Evolutionary conservation across 1,140 invertebrate species (phyloP).

Genomic region (Asbolus verrucosus): DNA sequence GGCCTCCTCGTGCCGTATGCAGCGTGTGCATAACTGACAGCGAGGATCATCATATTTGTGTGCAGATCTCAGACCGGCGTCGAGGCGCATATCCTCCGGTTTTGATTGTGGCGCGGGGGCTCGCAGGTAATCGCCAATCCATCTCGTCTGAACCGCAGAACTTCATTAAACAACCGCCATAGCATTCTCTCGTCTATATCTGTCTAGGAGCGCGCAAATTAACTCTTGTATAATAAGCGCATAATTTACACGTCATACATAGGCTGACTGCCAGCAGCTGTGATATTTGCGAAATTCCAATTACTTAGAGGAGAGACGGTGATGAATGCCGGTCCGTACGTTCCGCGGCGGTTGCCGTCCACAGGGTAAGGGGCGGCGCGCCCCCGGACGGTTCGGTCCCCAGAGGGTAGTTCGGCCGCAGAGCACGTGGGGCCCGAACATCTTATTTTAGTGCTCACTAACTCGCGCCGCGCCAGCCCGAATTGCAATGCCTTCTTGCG

Average conservation of each 20-base stretch:
- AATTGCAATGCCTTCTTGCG: conserved; percentile 49
- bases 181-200: conserved; percentile 10
- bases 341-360: conserved; percentile 40
- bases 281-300: conserved; percentile 45
- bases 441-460: conserved; percentile 55
- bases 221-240: conserved; percentile 45
- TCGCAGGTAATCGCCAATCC: conserved; percentile 20
- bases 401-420: conserved; percentile 47
- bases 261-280: conserved; percentile 38
- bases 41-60: too few relatives aligned
- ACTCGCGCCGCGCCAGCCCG: conserved; percentile 48
- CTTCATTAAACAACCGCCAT: conserved; percentile 35
- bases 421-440: conserved; percentile 51
- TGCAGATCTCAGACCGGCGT: background rate
- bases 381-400: conserved; percentile 33
- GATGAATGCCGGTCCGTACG: conserved; percentile 35
- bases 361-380: conserved; percentile 22
- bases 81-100: background rate
- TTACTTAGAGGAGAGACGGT: conserved; percentile 41
- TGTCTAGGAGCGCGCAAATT: conserved; percentile 37
- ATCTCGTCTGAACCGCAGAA: conserved; percentile 19
- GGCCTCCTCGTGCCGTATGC: too few relatives aligned
- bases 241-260: conserved; percentile 45
- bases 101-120: background rate
- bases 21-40: too few relatives aligned